phyloP scores from a whole-genome alignment of 2,113 vertebrate species.

The Rhynchomys soricoides region DNA sequence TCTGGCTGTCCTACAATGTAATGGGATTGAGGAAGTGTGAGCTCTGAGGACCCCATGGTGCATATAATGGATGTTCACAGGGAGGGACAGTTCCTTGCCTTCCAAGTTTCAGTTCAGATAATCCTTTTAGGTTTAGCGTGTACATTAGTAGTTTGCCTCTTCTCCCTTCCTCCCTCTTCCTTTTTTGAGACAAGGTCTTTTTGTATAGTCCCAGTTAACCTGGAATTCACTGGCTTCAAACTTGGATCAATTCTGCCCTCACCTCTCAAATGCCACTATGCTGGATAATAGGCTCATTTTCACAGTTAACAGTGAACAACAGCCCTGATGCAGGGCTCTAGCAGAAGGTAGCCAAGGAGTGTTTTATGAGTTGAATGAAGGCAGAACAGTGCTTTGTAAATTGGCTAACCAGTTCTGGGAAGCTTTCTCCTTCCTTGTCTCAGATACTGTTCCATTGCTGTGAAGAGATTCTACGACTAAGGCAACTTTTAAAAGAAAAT shows the following conservation, averaged over 20 bases:
- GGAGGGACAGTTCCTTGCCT: background rate
- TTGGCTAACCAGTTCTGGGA: background rate
- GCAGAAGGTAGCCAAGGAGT: background rate
- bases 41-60: background rate
- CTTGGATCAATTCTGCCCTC: background rate
- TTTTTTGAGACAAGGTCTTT: background rate
- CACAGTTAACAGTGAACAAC: background rate
- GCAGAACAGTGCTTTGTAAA: background rate
- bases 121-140: background rate
- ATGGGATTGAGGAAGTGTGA: background rate
- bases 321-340: background rate
- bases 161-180: background rate
- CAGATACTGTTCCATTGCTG: background rate
- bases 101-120: background rate
- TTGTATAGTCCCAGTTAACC: background rate
- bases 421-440: background rate
- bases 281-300: background rate
- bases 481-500: background rate
- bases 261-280: background rate
- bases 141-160: background rate
- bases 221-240: background rate
- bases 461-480: background rate
- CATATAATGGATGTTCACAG: background rate
- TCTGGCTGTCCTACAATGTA: background rate
- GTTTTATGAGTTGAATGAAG: background rate